Base-by-base conservation (phyloP, 2,888 invertebrate genomes). In the Meta bourneti region DNA sequence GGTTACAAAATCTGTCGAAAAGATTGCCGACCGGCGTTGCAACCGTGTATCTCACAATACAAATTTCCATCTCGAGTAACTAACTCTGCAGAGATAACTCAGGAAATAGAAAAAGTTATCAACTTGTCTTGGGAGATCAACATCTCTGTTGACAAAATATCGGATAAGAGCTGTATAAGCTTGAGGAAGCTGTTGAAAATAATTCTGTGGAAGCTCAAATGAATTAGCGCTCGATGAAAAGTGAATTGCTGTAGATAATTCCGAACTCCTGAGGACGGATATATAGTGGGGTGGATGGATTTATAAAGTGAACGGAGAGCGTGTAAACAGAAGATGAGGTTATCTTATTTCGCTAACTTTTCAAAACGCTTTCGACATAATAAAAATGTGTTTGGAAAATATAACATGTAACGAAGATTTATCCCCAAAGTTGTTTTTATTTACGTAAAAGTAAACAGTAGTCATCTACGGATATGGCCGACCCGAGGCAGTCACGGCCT, bases 181-280 rank as follows among this genome's bases (percentile, higher is more conserved):
- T 5, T 61, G 61, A 61, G 61, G 61, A 61, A 61, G 61, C 16
- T 7, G n/a, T n/a, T n/a, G 51, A 16, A 51, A 77, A 72, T 19
- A 72, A 51, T 16, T n/a, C 13, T 77, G 13, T 49, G 13, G 77
- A 51, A 77, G 77, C 77, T 13, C 49, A 49, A 77, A 77, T 49
- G 49, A 77, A 77, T 77, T 77, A 77, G 49, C 13, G n/a, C 51
- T 49, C 49, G 77, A 48, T 77, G 77, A 77, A 16, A 77, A 52
- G 49, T 77, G n/a, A 77, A 51, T 49, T n/a, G 77, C 49, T 49
- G 48, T 8, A 49, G 49, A 77, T 77, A 77, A 77, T 16, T 16
- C 77, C 7, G 13, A 2, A 7, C 49, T n/a, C 51, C 7, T 61
- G 61, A 6, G 8, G 61, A 61, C 61, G 61, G 61, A 61, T 61